Evolutionary conservation across 2,797 vertebrate genomes (phyloP), one percentile per base, ranked within the genome.

Genomic region (Gymnothorax reevesii): DNA sequence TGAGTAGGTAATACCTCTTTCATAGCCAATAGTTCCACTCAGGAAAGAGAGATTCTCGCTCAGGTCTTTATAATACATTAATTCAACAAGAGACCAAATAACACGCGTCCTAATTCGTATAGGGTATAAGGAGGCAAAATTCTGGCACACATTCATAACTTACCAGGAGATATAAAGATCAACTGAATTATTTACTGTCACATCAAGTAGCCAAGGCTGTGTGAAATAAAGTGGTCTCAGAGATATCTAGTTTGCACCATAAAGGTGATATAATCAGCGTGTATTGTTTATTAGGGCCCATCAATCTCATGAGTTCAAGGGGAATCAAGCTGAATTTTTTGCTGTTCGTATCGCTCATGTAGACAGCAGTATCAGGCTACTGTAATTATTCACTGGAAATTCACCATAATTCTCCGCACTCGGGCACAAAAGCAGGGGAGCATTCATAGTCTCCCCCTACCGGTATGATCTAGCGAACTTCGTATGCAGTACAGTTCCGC

Each of bases 1-100:
- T 89, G 87, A 91, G 90, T 42, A 93, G 90, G 96, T 95, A 96
- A 92, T 91, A 83, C 89, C 89, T 91, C 95, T 95, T 96, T 96
- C 94, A 96, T 91, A 84, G 90, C 87, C 88, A 90, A 86, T 73
- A 88, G 88, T 88, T 87, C 85, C 66, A 75, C 89, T 88, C 90
- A 85, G 82, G 83, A 90, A 92, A 89, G 57, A 62, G 13, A 64
- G 79, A 27, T 57, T 22, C 49, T 80, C 15, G 22, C 9, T 52
- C 73, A 52, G 73, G 42, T 52, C 52, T 77, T 52, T n/a, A 52
- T 77, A 0, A 77, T 2, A 20, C 52, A 52, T 54, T 52, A 52
- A 79, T 52, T 6, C 17, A 17, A 79, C 13, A 52, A 54, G 15
- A 33, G 22, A 79, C 49, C 75, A 9, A 42, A 3, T 42, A 5